Evolutionary conservation across 30 jellyfish, hydroid and myxozoan genomes (phyloP).

Genomic region (Chrysaora quinquecirrha): DNA sequence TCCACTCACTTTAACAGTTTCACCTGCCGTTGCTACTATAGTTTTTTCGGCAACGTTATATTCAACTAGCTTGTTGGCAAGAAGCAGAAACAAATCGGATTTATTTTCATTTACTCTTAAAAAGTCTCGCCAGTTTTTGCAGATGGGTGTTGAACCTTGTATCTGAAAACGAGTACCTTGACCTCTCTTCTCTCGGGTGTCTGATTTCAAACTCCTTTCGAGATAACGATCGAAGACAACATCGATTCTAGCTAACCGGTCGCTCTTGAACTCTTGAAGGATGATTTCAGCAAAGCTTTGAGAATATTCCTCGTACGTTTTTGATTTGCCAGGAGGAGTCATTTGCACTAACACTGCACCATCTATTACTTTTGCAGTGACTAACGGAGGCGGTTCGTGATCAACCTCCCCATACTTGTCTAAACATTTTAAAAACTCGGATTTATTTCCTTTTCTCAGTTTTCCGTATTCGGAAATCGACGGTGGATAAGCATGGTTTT

Average conservation of each 20-base stretch:
- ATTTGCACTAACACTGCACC: too few relatives aligned
- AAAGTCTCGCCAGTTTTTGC: conserved; percentile 37
- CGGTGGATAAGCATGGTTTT: conserved; percentile 9
- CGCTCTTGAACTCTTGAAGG: too few relatives aligned
- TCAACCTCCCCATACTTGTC: conserved; percentile 4
- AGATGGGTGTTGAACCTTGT: not conserved
- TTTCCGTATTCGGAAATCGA: conserved; percentile 32
- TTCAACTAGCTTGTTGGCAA: conserved; percentile 16
- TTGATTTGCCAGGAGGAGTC: too few relatives aligned
- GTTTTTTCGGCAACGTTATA: not conserved
- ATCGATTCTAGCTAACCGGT: conserved; percentile 13
- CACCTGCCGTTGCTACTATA: conserved; percentile 15
- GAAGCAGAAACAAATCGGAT: conserved; percentile 16
- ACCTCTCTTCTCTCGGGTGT: conserved; percentile 37
- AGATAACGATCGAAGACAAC: conserved; percentile 31
- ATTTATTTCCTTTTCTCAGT: conserved; percentile 10
- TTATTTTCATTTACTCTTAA: conserved; percentile 29
- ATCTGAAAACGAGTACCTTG: conserved; percentile 31
- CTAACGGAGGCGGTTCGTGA: not conserved
- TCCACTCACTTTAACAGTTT: not conserved
- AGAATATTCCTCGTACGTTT: not conserved
- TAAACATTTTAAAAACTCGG: conserved; percentile 17
- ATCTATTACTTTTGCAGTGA: conserved; percentile 18
- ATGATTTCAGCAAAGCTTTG: too few relatives aligned
- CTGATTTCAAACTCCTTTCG: conserved; percentile 4